phyloP scores from a whole-genome alignment of 2,888 invertebrate genomes.

The Matsumyia berberina region DNA sequence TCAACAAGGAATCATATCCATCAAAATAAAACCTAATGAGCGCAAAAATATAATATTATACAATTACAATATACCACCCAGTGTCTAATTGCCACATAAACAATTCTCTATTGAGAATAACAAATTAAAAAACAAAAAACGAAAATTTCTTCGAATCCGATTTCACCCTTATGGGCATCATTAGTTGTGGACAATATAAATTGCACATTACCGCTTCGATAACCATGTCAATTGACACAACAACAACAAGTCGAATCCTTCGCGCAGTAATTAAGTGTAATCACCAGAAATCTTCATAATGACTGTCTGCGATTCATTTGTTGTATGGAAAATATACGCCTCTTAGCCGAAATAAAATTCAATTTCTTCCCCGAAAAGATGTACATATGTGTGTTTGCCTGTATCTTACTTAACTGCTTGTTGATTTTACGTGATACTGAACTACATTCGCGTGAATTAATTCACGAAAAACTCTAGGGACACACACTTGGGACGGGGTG shows the following conservation, averaged over 20 bases:
- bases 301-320: background rate
- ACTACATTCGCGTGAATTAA: constrained; percentile 50
- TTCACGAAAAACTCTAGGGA: constrained; percentile 9
- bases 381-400: constrained; percentile 5
- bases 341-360: background rate
- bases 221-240: constrained; percentile 23
- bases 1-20: background rate
- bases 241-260: constrained; percentile 33
- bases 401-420: constrained; percentile 18
- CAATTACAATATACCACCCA: background rate
- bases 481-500: constrained; percentile 23
- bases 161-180: constrained; percentile 51
- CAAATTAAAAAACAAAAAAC: constrained; percentile 23
- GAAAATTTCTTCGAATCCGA: constrained; percentile 17
- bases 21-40: background rate
- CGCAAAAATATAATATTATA: background rate
- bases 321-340: constrained; percentile 18
- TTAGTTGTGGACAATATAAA: constrained; percentile 53
- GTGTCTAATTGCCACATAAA: background rate
- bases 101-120: constrained; percentile 3
- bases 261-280: constrained; percentile 23
- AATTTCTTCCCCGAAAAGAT: constrained; percentile 8
- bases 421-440: constrained; percentile 42
- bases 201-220: constrained; percentile 44
- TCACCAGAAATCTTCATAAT: constrained; percentile 18